These are phyloP conservation scores for Trachelus tabidus DNA, from an alignment of 2,888 invertebrate species.

Conservation along the genomic window DNA sequence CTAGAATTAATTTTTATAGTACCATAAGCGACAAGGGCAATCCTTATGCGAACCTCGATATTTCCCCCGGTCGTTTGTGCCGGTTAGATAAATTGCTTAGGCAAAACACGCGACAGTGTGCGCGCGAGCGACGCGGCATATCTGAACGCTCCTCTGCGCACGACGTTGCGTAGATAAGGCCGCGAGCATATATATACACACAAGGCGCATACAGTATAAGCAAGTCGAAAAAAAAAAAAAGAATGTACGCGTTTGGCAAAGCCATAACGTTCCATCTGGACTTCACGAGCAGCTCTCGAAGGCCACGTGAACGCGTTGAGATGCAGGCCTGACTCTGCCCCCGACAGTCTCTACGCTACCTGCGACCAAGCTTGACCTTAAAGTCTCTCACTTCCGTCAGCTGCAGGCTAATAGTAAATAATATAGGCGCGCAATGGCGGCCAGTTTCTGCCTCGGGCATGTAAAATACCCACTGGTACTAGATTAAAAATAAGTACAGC, in stretches of 20 bases:
- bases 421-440: slow-evolving; percentile 31
- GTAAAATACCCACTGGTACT: not conserved
- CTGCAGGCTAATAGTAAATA: slow-evolving; percentile 59
- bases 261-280: not conserved
- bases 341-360: too few species aligned
- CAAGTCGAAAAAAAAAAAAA: not conserved
- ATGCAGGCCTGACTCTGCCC: slow-evolving; percentile 44
- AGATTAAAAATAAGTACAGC: not conserved
- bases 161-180: too few species aligned
- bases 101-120: too few species aligned
- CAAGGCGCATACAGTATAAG: not conserved
- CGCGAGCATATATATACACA: not conserved
- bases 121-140: too few species aligned
- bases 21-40: too few species aligned
- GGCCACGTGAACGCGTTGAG: slow-evolving; percentile 55
- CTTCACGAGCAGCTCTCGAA: slow-evolving; percentile 34
- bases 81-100: not conserved
- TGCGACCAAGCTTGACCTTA: slow-evolving; percentile 55
- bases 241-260: slow-evolving; percentile 5
- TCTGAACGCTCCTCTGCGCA: too few species aligned
- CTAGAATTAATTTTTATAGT: too few species aligned
- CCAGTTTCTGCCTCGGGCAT: not conserved
- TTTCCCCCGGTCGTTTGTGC: too few species aligned
- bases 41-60: too few species aligned
- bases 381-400: slow-evolving; percentile 60